phyloP scores from a whole-genome alignment of 1,140 invertebrate species.

The Bombus sylvicola region DNA sequence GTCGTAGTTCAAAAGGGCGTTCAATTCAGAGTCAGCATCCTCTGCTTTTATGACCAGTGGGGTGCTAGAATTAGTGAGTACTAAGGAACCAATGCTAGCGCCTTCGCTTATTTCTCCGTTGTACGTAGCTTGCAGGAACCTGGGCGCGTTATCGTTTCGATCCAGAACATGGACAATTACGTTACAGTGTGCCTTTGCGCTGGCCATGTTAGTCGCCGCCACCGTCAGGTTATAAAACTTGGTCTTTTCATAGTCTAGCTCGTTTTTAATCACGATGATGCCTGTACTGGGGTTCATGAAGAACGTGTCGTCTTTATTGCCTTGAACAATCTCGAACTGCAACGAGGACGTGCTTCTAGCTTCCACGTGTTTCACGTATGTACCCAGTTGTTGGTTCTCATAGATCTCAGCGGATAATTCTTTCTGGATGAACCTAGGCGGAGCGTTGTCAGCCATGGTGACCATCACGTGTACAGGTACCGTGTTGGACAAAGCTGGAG shows the following conservation, averaged over 20 bases:
- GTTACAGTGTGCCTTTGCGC: slow-evolving; percentile 86
- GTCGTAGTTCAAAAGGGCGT: slow-evolving; percentile 92
- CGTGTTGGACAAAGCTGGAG: slow-evolving; percentile 88
- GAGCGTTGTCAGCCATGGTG: slow-evolving; percentile 94
- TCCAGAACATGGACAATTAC: slow-evolving; percentile 91
- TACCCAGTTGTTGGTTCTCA: slow-evolving; percentile 92
- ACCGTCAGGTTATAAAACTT: slow-evolving; percentile 93
- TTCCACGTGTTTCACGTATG: slow-evolving; percentile 89
- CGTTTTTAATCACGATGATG: slow-evolving; percentile 88
- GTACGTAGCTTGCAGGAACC: slow-evolving; percentile 88
- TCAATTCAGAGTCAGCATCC: slow-evolving; percentile 91
- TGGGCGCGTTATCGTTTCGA: slow-evolving; percentile 93
- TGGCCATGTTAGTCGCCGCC: slow-evolving; percentile 92
- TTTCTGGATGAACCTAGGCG: slow-evolving; percentile 88
- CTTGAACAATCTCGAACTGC: slow-evolving; percentile 91
- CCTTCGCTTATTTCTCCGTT: slow-evolving; percentile 89
- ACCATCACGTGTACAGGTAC: slow-evolving; percentile 93
- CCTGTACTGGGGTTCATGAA: slow-evolving; percentile 93
- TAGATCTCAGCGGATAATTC: slow-evolving; percentile 90
- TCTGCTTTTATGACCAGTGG: slow-evolving; percentile 91
- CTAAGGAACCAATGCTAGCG: slow-evolving; percentile 87
- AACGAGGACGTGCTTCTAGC: slow-evolving; percentile 91
- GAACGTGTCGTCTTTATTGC: slow-evolving; percentile 90
- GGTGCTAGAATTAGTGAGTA: slow-evolving; percentile 86
- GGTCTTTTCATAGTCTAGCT: slow-evolving; percentile 90